A percentile compares a stretch with the other conserved stretches of the same genome.
Conservation (phyloP, 2,888 invertebrate species). For the Dynastes tityus region DNA sequence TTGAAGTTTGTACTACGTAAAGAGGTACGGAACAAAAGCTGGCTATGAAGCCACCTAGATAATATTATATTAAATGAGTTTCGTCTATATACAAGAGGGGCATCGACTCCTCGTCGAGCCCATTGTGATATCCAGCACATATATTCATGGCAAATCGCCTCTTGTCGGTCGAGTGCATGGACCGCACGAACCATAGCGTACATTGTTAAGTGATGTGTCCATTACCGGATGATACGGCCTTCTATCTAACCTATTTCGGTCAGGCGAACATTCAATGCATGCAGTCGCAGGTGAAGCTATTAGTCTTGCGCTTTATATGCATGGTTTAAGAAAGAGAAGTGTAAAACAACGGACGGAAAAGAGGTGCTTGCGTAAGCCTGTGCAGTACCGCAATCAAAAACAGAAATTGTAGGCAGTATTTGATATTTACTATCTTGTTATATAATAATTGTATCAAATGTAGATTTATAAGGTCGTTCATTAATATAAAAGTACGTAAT, state of each 20-base stretch:
- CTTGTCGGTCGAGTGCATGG: background rate
- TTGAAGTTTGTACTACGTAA: no score
- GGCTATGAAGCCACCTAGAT: no score
- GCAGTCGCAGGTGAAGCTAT: conserved; percentile 41
- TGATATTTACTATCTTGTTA: no score
- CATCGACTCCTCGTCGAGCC: conserved; percentile 16
- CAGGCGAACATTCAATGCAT: conserved; percentile 46
- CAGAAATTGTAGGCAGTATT: no score
- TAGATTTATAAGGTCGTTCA: no score
- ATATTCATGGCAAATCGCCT: conserved; percentile 35
- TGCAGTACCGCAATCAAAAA: no score
- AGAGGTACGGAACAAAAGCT: no score
- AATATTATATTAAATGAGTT: background rate
- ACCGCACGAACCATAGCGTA: conserved; percentile 25
- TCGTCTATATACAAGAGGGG: background rate
- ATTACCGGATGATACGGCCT: conserved; percentile 26
- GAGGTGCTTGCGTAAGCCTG: no score
- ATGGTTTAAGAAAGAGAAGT: no score
- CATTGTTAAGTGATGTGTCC: conserved; percentile 46
- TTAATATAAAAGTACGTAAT: no score
- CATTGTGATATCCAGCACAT: conserved; percentile 16
- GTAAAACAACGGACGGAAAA: no score
- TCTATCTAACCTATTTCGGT: conserved; percentile 38
- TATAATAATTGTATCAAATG: no score
- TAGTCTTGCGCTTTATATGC: conserved; percentile 37